Percentiles rank a stretch among this genome's conserved stretches.
Evolutionary conservation across 2,888 invertebrate genomes (phyloP).

Genomic region (Mantis religiosa): DNA sequence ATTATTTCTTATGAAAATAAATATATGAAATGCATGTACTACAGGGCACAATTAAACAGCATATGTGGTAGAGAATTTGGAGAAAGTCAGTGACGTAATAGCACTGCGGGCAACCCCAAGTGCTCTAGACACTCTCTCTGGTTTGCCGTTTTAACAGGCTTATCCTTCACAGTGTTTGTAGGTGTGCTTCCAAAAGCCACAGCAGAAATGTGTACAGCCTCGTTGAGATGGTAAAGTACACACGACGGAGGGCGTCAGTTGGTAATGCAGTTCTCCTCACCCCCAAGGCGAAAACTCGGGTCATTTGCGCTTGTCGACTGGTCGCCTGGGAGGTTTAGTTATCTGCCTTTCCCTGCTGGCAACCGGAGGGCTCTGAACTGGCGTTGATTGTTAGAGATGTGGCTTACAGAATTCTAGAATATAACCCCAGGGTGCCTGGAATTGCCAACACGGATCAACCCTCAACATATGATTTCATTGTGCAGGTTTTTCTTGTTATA

Average conservation of each 20-base stretch:
- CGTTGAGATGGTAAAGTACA: not conserved
- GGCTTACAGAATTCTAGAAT: too few relatives aligned
- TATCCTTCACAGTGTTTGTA: not conserved
- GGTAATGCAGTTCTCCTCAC: not conserved
- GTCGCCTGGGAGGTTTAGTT: slow-evolving; percentile 1
- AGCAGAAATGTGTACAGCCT: not conserved
- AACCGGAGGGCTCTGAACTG: not conserved
- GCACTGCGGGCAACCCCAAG: not conserved
- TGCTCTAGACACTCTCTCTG: not conserved
- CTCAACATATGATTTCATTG: too few relatives aligned
- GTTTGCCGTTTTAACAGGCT: not conserved
- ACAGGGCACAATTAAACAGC: too few relatives aligned
- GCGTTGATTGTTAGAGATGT: not conserved
- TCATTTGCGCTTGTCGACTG: not conserved
- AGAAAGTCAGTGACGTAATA: not conserved
- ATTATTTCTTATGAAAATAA: too few relatives aligned
- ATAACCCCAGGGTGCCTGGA: too few relatives aligned
- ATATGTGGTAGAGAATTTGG: too few relatives aligned
- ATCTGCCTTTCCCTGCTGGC: not conserved
- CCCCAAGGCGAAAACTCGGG: not conserved
- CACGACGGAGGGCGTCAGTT: not conserved
- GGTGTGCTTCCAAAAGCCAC: not conserved
- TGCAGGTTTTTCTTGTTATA: too few relatives aligned
- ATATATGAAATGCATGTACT: too few relatives aligned
- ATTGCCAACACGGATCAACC: too few relatives aligned